Conservation (phyloP, 2,888 invertebrate genomes). For the Stegophylla sp. region DNA sequence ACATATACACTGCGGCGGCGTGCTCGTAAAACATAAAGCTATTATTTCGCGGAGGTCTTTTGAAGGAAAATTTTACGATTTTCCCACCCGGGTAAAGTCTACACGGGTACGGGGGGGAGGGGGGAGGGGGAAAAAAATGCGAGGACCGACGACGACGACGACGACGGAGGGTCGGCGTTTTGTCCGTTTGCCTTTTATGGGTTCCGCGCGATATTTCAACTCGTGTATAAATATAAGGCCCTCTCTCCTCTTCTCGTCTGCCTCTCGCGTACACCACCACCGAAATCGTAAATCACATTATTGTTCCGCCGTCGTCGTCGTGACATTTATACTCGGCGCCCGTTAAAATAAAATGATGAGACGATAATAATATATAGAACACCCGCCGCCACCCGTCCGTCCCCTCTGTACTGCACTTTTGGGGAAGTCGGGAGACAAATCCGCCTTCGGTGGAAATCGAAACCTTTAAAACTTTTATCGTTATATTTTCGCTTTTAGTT, state of each 20-base stretch:
- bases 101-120: too few species aligned
- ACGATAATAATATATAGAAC: slow-evolving; percentile 53
- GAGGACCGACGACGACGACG: too few species aligned
- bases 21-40: slow-evolving; percentile 55
- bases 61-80: slow-evolving; percentile 56
- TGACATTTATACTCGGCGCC: slow-evolving; percentile 54
- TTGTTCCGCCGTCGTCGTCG: slow-evolving; percentile 46
- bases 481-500: slow-evolving; percentile 49
- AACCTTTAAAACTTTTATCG: slow-evolving; percentile 52
- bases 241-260: slow-evolving; percentile 52
- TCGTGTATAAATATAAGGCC: slow-evolving; percentile 21
- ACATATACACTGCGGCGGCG: too few species aligned
- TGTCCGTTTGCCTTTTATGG: slow-evolving; percentile 52
- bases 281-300: slow-evolving; percentile 58
- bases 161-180: slow-evolving; percentile 30
- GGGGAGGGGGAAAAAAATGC: slow-evolving; percentile 31
- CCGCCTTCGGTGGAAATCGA: slow-evolving; percentile 32
- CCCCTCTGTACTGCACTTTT: too few species aligned
- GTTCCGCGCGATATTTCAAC: slow-evolving; percentile 44
- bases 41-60: slow-evolving; percentile 51
- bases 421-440: slow-evolving; percentile 18
- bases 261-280: too few species aligned
- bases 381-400: too few species aligned
- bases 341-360: slow-evolving; percentile 58
- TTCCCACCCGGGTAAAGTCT: slow-evolving; percentile 5